Evolutionary conservation across 2,797 vertebrate genomes (phyloP).

Genomic region (Hafferia zeledoni): DNA sequence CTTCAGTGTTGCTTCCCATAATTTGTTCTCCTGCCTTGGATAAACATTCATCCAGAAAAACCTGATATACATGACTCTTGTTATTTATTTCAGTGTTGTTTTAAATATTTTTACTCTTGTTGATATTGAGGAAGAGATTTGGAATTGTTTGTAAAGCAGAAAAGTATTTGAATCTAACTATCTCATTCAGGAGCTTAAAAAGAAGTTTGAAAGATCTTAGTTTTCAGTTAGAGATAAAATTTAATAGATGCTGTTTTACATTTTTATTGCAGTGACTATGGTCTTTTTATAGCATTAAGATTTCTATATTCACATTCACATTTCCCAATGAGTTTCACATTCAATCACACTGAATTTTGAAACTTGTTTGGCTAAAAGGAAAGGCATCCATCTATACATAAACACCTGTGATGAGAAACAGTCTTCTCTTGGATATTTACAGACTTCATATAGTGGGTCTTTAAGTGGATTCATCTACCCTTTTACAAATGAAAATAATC

Average conservation of each 20-base stretch:
- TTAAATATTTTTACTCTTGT: not conserved
- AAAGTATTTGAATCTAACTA: not conserved
- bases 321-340: not conserved
- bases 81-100: rapidly evolving
- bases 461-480: not conserved
- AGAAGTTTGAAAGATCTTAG: not conserved
- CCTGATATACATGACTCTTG: not conserved
- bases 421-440: not conserved
- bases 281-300: not conserved
- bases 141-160: not conserved
- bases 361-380: not conserved
- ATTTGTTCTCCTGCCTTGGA: not conserved
- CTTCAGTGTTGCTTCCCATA: not conserved
- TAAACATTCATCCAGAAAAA: not conserved
- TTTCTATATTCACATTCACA: not conserved
- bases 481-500: not conserved
- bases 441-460: not conserved
- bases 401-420: not conserved
- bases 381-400: not conserved
- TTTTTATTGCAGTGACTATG: not conserved
- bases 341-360: not conserved
- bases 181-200: not conserved
- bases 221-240: not conserved
- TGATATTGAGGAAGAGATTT: not conserved
- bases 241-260: not conserved